Base-by-base conservation (phyloP, 2,797 vertebrate species). In the Gymnopithys bicolor region DNA sequence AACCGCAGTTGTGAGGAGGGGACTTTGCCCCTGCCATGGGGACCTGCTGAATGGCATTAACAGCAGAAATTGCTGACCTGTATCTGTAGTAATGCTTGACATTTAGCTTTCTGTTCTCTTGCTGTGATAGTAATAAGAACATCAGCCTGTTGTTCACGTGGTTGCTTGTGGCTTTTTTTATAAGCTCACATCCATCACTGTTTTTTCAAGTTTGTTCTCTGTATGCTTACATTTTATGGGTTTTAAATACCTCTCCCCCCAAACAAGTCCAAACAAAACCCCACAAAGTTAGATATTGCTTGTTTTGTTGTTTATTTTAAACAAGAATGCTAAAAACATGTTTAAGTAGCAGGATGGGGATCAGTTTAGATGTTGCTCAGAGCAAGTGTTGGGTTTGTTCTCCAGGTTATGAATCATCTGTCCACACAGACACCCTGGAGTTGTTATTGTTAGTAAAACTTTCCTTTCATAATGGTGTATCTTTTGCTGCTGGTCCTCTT, bases 21-120 rank as follows among this genome's bases (percentile, higher is more conserved):
- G 77, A 19, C 77, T 84, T 87, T 66, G 22, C 64, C 69, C 88
- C 87, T 90, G 48, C 91, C 71, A 11, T 2, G 55, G 51, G 51
- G 64, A 76, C 66, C 64, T 92, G 68, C 86, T 93, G 83, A 82
- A 77, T 79, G 58, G 41, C 77, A 81, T 92, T 86, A 96, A 87
- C 32, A 71, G 1, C 32, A 69, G 51, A 35, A 75, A 59, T 28
- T 87, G 28, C 55, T 97, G 79, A 84, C 79, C 92, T 84, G 1
- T 81, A 73, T 73, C 79, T 70, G 35, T 64, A 73, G 62, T 67
- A 93, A 59, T 75, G n/a, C 43, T 56, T 94, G 82, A 84, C 76
- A 88, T 92, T 91, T 69, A 69, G 58, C 55, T 89, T 89, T 86
- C 62, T 68, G 0, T 66, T 74, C 28, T 16, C 62, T 92, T 91